These are phyloP conservation scores for Philonicus albiceps DNA, from an alignment of 2,888 invertebrate species.

Conservation along the genomic window DNA sequence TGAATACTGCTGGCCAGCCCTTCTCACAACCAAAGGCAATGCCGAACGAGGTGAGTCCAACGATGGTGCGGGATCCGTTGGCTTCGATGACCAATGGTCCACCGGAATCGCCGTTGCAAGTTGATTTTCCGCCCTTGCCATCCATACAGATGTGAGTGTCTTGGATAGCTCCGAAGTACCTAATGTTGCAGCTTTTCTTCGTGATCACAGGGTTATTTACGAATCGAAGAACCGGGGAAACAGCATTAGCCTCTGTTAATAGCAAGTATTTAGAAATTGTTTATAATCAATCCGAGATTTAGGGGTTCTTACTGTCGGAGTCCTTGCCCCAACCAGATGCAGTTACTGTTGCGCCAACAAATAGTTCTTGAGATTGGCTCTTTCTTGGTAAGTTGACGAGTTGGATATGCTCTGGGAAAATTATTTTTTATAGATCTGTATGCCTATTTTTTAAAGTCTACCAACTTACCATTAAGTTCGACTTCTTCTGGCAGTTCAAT, in stretches of 20 bases:
- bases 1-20: constrained; percentile 56
- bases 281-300: not conserved
- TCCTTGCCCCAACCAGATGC: constrained; percentile 58
- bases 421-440: not conserved
- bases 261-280: not conserved
- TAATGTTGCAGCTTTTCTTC: constrained; percentile 52
- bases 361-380: constrained; percentile 49
- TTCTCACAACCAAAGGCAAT: constrained; percentile 54
- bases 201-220: constrained; percentile 52
- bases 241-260: constrained; percentile 49
- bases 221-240: constrained; percentile 53
- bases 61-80: constrained; percentile 46
- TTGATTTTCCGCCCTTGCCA: constrained; percentile 52
- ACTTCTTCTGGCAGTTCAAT: constrained; percentile 60
- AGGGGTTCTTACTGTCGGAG: constrained; percentile 52
- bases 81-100: constrained; percentile 54
- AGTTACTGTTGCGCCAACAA: constrained; percentile 51
- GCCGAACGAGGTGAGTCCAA: constrained; percentile 59
- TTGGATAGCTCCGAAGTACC: constrained; percentile 52
- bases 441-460: not conserved
- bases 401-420: constrained; percentile 51
- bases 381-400: constrained; percentile 54
- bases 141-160: constrained; percentile 52
- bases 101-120: constrained; percentile 59
- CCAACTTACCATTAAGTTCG: constrained; percentile 57